Evolutionary conservation across 2,113 vertebrate genomes (phyloP).

Genomic region (Brachionichthys hirsutus): DNA sequence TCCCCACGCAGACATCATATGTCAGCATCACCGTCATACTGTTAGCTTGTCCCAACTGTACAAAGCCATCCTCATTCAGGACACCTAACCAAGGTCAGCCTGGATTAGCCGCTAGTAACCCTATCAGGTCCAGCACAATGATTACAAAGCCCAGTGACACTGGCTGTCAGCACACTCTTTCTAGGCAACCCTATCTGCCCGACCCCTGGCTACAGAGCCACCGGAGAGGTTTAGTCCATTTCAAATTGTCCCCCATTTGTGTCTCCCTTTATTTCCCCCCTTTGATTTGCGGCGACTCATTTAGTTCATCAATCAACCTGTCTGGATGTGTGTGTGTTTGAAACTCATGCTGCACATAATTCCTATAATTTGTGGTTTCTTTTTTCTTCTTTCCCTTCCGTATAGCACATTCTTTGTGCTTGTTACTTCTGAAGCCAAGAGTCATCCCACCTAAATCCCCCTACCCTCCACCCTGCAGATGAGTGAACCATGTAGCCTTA

Average conservation of each 20-base stretch:
- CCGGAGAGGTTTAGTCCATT: constrained; percentile 74
- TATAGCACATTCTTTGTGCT: constrained; percentile 67
- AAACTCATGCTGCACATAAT: constrained; percentile 72
- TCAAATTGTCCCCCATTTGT: constrained; percentile 76
- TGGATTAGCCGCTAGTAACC: constrained; percentile 84
- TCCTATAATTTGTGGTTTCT: constrained; percentile 75
- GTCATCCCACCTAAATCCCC: constrained; percentile 42
- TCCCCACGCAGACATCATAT: constrained; percentile 78
- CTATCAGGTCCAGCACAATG: constrained; percentile 81
- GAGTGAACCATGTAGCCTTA: constrained; percentile 54
- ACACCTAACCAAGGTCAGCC: constrained; percentile 79
- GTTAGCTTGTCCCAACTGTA: constrained; percentile 80
- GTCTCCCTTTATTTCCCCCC: constrained; percentile 72
- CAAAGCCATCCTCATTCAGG: constrained; percentile 81
- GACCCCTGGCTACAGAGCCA: constrained; percentile 76
- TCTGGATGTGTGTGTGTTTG: constrained; percentile 66
- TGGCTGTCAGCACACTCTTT: constrained; percentile 82
- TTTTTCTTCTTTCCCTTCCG: constrained; percentile 40
- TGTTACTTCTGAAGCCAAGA: constrained; percentile 59
- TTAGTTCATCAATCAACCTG: constrained; percentile 78
- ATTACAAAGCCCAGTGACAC: constrained; percentile 83
- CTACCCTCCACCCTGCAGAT: constrained; percentile 38
- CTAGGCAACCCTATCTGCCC: constrained; percentile 80
- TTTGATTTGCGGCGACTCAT: constrained; percentile 79
- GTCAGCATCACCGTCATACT: constrained; percentile 77